Evolutionary conservation across 2,113 vertebrate species (phyloP), one percentile per base, ranked within the genome.

Genomic region (Pedetes capensis): DNA sequence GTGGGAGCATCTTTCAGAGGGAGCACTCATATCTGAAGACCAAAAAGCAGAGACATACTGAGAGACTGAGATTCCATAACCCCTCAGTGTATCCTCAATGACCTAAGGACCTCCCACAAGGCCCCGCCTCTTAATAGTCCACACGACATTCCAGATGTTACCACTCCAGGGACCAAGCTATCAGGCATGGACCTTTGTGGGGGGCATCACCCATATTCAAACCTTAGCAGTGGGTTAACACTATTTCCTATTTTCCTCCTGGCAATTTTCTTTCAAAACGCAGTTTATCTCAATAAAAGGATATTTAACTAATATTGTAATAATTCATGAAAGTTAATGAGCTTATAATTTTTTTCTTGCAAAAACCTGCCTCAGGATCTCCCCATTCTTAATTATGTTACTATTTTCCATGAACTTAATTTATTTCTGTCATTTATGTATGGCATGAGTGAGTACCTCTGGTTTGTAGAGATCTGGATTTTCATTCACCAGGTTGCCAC

Each of bases 251-350:
- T 83, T 89, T 25, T 74, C 44, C 27, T 89, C 66, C 93, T 64
- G 20, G 23, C 47, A 76, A 72, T 64, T 92, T 90, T 53, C 69
- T 64, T 87, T 78, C 17, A 80, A 89, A 94, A 96, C 53, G 61
- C 93, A 84, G 71, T 89, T 69, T 75, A 69, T 81, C 95, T 95
- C 76, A 81, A 23, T 75, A 61, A 91, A 66, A 93, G 49, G 75
- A 44, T 85, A 90, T 81, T 93, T 96, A 93, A 95, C 92, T 95
- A 96, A 92, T 61, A 93, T 49, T 87, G 76, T 87, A 66, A 87
- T 63, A 69, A 94, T 85, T 64, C 95, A 76, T 76, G 69, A 95
- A 93, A 95, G 72, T 87, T 84, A 96, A 87, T 85, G 55, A 96
- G 85, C 49, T 95, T 89, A 80, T 75, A 12, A 74, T 87, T 93